Evolutionary conservation across 2,888 invertebrate species (phyloP), one percentile per base, ranked within the genome.

Genomic region (Hemithea aestivaria): DNA sequence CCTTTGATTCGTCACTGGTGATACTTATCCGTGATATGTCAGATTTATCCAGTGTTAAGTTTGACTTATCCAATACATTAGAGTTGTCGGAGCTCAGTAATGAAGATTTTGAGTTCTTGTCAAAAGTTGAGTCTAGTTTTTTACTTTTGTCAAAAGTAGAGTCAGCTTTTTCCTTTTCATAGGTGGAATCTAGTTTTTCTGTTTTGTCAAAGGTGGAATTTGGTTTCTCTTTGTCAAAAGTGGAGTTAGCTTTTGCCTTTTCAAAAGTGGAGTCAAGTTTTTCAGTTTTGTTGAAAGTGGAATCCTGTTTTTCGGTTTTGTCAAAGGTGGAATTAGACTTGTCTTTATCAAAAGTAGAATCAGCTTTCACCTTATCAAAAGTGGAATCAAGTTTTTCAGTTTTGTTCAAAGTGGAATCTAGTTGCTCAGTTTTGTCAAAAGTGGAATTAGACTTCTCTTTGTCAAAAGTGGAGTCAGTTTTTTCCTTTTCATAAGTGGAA

Each of bases 1-100:
- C 76, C 5, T 56, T 62, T 0, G 78, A 78, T 7, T 85, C 77
- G 41, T 83, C 79, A 53, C 80, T 83, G 0, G 75, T 79, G 7
- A 83, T 73, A 41, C 79, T 83, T 4, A 83, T 71, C 7, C 61
- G 62, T 0, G 73, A 73, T 20, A 56, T 54, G 1, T 64, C 51
- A 1, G 66, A 67, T 35, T 73, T 74, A 35, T 79, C 73, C 10
- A 56, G 58, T 4, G 62, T 47, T 40, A 72, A 71, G 7, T 63
- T 54, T n/a, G 57, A 54, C 11, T 45, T 48, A 33, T 82, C 73
- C 16, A 16, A 4, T 16, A 5, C n/a, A n/a, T n/a, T 54, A 8
- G 57, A 54, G 12, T 44, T 48, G 34, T 82, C 73, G 0, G 75
- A 72, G 40, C 66, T 80, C 1, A 78, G 57, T 1, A 81, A 38